phyloP scores from a whole-genome alignment of 2,888 invertebrate genomes.

The Lasioglossum marginatum region DNA sequence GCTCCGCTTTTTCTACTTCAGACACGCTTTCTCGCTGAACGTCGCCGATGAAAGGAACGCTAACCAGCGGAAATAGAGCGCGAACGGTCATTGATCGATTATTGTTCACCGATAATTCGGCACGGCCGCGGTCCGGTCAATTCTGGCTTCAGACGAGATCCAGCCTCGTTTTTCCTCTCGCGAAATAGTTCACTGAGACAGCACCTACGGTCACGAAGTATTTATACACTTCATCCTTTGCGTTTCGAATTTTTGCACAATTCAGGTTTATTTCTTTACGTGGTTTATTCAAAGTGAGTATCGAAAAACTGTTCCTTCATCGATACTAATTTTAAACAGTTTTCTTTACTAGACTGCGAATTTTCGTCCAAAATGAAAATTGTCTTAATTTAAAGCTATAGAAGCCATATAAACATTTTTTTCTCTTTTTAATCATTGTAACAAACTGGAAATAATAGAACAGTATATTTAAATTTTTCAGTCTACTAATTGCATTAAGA shows the following conservation, averaged over 20 bases:
- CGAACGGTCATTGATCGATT: slow-evolving; percentile 45
- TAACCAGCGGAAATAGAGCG: slow-evolving; percentile 49
- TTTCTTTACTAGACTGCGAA: neutral
- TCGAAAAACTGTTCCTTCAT: neutral
- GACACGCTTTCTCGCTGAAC: slow-evolving; percentile 55
- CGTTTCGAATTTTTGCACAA: neutral
- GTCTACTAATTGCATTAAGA: too few species aligned
- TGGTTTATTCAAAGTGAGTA: neutral
- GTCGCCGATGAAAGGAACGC: slow-evolving; percentile 37
- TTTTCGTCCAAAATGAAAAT: neutral
- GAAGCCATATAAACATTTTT: neutral
- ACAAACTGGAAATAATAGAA: neutral
- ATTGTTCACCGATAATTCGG: slow-evolving; percentile 46
- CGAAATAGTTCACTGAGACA: neutral
- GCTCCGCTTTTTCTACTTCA: slow-evolving; percentile 52
- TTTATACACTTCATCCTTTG: neutral
- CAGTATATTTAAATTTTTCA: neutral
- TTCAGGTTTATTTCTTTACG: neutral
- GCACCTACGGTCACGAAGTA: neutral
- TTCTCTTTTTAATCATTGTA: neutral
- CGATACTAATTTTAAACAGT: neutral
- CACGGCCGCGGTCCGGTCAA: neutral
- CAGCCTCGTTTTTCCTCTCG: neutral
- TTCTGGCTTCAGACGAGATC: neutral
- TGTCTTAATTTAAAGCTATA: neutral